Conservation (phyloP, 2,797 vertebrate genomes). For the Phoebastria nigripes region DNA sequence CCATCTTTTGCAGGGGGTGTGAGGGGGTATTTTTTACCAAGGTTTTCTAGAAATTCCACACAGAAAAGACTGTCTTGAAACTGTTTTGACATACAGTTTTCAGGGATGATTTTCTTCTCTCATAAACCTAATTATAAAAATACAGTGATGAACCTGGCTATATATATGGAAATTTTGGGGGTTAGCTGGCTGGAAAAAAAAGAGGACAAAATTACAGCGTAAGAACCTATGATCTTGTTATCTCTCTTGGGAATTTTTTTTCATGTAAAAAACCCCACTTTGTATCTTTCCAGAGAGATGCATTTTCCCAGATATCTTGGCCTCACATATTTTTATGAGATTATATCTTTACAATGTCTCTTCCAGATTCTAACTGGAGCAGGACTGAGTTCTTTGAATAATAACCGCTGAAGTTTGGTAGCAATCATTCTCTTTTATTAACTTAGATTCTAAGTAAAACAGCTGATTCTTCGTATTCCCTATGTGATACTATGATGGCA, state of each 20-base stretch:
- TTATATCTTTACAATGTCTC: conserved; percentile 9
- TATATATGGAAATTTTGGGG: neutral
- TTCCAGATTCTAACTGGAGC: neutral
- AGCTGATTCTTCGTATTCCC: neutral
- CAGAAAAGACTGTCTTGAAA: neutral
- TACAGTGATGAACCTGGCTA: neutral
- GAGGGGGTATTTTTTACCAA: neutral
- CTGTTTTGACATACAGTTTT: neutral
- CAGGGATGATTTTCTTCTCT: neutral
- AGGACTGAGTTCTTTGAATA: neutral
- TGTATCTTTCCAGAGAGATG: neutral
- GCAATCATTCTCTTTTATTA: neutral
- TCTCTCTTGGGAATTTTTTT: neutral
- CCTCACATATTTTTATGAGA: neutral
- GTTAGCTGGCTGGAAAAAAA: neutral
- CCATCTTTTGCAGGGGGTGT: accelerated
- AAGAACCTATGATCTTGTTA: neutral
- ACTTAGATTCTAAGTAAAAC: neutral
- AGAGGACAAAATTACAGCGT: neutral
- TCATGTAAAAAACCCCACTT: neutral
- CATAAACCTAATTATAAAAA: neutral
- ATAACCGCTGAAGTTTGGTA: neutral
- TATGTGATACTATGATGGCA: neutral
- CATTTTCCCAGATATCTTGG: conserved; percentile 30
- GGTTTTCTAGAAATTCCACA: neutral